A percentile compares a stretch with the other conserved stretches of the same genome.
Evolutionary conservation across 1,140 invertebrate species (phyloP).

Genomic region (Holotrichia oblita): DNA sequence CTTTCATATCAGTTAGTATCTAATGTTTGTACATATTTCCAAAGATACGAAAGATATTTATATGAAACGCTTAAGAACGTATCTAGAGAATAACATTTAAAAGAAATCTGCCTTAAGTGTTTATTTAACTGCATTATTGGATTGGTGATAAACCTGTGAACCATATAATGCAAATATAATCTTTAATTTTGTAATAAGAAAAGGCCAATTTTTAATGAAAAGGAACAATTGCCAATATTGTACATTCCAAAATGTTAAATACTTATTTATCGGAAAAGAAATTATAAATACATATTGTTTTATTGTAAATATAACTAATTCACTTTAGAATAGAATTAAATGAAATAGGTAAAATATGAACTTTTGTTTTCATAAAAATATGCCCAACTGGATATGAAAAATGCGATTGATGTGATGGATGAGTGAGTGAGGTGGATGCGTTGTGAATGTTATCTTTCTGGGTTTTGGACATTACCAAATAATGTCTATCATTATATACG

Average conservation of each 20-base stretch:
- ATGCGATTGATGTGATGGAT: constrained; percentile 2
- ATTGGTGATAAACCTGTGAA: no score
- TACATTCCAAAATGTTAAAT: constrained; percentile 21
- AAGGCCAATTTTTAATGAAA: neutral
- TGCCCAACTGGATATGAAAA: neutral
- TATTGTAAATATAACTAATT: constrained; percentile 18
- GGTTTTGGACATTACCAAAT: neutral
- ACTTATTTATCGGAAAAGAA: neutral
- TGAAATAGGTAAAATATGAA: neutral
- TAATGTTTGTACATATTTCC: constrained; percentile 27
- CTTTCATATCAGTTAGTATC: constrained; percentile 33
- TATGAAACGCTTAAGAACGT: constrained; percentile 3
- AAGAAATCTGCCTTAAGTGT: constrained; percentile 33
- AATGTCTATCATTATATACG: constrained; percentile 3
- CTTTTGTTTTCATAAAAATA: neutral
- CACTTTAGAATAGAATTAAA: constrained; percentile 19
- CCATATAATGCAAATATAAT: no score
- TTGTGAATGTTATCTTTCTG: neutral
- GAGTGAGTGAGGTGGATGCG: neutral
- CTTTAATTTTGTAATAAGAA: no score
- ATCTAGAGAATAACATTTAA: neutral
- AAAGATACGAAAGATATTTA: constrained; percentile 11
- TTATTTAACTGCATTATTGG: neutral
- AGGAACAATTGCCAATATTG: constrained; percentile 31
- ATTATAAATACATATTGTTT: constrained; percentile 18